Base-by-base conservation (phyloP, 2,888 invertebrate genomes). In the Yponomeuta plumbellus region DNA sequence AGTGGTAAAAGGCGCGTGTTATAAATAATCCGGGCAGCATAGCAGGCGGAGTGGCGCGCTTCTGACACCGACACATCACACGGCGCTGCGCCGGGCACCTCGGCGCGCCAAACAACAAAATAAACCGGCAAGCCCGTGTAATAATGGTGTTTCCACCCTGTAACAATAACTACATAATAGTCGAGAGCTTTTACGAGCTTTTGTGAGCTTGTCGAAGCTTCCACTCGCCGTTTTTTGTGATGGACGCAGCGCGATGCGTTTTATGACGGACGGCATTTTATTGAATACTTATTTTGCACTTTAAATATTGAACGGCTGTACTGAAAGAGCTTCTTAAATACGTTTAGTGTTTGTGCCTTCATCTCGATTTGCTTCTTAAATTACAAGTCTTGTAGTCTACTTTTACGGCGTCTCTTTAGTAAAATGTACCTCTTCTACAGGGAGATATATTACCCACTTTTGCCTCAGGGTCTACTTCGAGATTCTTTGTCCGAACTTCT, bases 141-240 rank as follows among this genome's bases (percentile, higher is more conserved):
- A 91, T 91, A 89, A 89, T 88, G 87, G 91, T 90, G 88, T 89
- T 91, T 89, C 87, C 89, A 91, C 88, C 82, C 88, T 79, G 88
- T 90, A 90, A 90, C 89, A 90, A 89, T 89, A 91, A 90, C 88
- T 88, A 88, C 90, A 88, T 89, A 90, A 90, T 90, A 91, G 89
- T 88, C 78, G 83, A 90, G 88, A 83, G 88, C 86, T 87, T 91
- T 90, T 90, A 90, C 86, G 90, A 91, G 88, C 91, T 91, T 91
- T 91, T 91, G 89, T 89, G 79, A 86, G 86, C 86, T 84, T 82
- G 87, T 87, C 86, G 85, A 86, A 85, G 88, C 87, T 88, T 80
- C 89, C 84, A 88, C 87, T 86, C 80, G 80, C 75, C 77, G 78
- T 85, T 90, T 88, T 88, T 91, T 89, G 84, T 83, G 82, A 85